A percentile compares a stretch with the other conserved stretches of the same genome.
Evolutionary conservation across 2,113 vertebrate genomes (phyloP).

Genomic region (Parus major): DNA sequence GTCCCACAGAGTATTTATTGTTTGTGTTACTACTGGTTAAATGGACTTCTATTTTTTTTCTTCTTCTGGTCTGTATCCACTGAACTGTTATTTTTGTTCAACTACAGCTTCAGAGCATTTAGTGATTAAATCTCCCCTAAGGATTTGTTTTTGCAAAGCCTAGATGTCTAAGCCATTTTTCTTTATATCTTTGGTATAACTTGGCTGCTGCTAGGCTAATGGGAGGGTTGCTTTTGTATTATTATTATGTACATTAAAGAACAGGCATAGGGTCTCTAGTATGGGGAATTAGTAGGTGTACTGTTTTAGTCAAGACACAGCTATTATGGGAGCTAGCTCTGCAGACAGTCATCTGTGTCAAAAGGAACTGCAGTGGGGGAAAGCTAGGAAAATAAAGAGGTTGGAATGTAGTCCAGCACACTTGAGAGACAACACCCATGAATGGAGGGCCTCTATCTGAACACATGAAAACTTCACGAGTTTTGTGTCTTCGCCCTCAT

Average conservation of each 20-base stretch:
- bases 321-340: not conserved
- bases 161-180: not conserved
- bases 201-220: not conserved
- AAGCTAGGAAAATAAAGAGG: not conserved
- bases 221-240: not conserved
- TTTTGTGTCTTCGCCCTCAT: not conserved
- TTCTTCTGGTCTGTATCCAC: not conserved
- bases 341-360: not conserved
- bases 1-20: not conserved
- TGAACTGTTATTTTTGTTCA: slow-evolving; percentile 14
- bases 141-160: slow-evolving; percentile 12
- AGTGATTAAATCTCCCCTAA: not conserved
- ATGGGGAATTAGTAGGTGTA: not conserved
- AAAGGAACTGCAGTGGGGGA: not conserved
- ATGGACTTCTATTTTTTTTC: slow-evolving; percentile 12
- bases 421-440: fast-evolving
- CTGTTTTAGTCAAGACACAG: not conserved
- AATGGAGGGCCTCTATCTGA: fast-evolving
- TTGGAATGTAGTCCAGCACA: not conserved
- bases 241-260: not conserved
- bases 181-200: not conserved
- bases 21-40: slow-evolving; percentile 21
- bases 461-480: not conserved
- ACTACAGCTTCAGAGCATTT: not conserved
- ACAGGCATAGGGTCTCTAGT: not conserved